Base-by-base conservation (phyloP, 2,797 vertebrate species). In the Lycodopsis pacificus region DNA sequence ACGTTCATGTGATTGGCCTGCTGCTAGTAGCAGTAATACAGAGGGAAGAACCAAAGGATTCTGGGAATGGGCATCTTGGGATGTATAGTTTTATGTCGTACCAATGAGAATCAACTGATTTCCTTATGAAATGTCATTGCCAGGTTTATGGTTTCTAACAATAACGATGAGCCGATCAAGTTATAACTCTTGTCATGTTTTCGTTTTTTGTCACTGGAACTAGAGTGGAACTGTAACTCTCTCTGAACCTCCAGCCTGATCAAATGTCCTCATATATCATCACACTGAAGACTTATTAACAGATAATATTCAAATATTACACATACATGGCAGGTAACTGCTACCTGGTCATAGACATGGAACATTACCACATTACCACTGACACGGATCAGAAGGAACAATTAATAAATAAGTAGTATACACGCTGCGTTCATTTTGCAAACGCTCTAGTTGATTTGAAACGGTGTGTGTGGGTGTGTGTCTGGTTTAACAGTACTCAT, bases 91-190 rank as follows among this genome's bases (percentile, higher is more conserved):
- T 3, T 30, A 56, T 17, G 54, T 56, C 27, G 15, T 30, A 30
- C 53, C 53, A 3, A 56, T 36, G 20, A 65, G 20, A 73, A 51
- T 22, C 42, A 64, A 30, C n/a, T 61, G 13, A 40, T 44, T 32
- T 20, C 59, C 61, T 69, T 56, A 25, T 66, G 9, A 64, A 69
- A 38, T 5, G 17, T 63, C 54, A 65, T 63, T 63, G 49, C 19
- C 32, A 42, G n/a, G 4, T 62, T 71, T 6, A 3, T 46, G 51
- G 42, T 57, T 53, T 71, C 30, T 44, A 36, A 62, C 44, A 27
- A 61, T 4, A 54, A 66, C 14, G 0, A 22, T 12, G n/a, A 54
- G 36, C 17, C 17, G 27, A 15, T 65, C 25, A 10, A 32, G 9
- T 38, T 30, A 66, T 13, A 34, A 56, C 27, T 56, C 13, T 56